These are phyloP conservation scores for Drosophila tristis DNA, from an alignment of 1,140 invertebrate species.

Conservation along the genomic window DNA sequence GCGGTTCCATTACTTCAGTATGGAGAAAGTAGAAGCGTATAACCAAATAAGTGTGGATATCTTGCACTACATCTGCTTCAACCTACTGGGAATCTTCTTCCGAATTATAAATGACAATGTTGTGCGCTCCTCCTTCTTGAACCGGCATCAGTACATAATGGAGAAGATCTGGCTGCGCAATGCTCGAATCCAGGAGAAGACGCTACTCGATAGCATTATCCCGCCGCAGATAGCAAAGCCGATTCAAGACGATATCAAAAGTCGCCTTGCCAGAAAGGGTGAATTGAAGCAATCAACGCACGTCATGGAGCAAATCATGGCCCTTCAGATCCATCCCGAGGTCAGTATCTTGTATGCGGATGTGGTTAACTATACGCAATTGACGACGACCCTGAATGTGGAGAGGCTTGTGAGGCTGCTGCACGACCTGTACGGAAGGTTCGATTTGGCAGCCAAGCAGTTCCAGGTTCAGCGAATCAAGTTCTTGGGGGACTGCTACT, in stretches of 20 bases:
- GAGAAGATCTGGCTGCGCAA: slow-evolving; percentile 91
- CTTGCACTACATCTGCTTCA: slow-evolving; percentile 90
- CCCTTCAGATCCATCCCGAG: slow-evolving; percentile 93
- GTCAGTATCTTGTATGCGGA: slow-evolving; percentile 98
- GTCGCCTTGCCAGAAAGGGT: slow-evolving; percentile 55
- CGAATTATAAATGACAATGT: slow-evolving; percentile 94
- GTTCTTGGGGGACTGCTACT: slow-evolving; percentile 96
- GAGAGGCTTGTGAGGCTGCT: slow-evolving; percentile 94
- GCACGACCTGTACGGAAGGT: slow-evolving; percentile 96
- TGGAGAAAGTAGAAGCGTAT: neutral
- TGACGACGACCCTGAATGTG: slow-evolving; percentile 92
- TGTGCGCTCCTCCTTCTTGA: slow-evolving; percentile 93
- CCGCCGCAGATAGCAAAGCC: slow-evolving; percentile 93
- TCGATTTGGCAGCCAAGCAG: slow-evolving; percentile 93
- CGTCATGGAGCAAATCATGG: slow-evolving; percentile 88
- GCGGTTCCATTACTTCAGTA: slow-evolving; percentile 57
- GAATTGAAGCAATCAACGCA: neutral
- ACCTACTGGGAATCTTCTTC: slow-evolving; percentile 92
- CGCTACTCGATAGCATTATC: slow-evolving; percentile 93
- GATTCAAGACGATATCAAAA: slow-evolving; percentile 90
- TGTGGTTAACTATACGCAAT: slow-evolving; percentile 96
- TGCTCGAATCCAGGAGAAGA: slow-evolving; percentile 93
- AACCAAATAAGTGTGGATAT: slow-evolving; percentile 86
- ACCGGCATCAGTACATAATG: slow-evolving; percentile 92
- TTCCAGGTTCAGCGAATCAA: slow-evolving; percentile 92